phyloP scores from a whole-genome alignment of 2,888 invertebrate genomes.

The Drosophila antonietae region DNA sequence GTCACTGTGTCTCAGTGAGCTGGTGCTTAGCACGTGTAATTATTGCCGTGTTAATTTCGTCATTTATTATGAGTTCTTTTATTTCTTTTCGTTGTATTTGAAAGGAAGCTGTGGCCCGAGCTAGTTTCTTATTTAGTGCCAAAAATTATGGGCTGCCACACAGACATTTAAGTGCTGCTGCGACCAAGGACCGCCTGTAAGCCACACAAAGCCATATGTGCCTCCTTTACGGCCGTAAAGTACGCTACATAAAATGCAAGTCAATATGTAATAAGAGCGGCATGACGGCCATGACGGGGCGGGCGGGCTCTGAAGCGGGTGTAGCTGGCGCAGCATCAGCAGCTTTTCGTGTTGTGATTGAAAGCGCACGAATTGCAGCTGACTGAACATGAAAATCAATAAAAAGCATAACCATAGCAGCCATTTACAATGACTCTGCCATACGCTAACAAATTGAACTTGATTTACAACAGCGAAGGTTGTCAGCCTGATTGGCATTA shows the following conservation, averaged over 20 bases:
- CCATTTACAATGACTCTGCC: constrained; percentile 19
- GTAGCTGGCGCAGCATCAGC: constrained; percentile 23
- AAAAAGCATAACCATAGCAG: constrained; percentile 11
- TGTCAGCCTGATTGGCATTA: constrained; percentile 6
- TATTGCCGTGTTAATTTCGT: constrained; percentile 75
- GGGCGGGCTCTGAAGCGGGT: too few species aligned
- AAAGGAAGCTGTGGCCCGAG: constrained; percentile 21
- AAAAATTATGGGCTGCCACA: constrained; percentile 58
- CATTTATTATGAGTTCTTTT: constrained; percentile 68
- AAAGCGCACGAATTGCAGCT: constrained; percentile 40
- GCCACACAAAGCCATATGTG: constrained; percentile 44
- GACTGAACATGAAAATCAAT: constrained; percentile 55
- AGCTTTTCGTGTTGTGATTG: constrained; percentile 40
- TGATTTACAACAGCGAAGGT: not conserved
- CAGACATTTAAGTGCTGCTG: constrained; percentile 51
- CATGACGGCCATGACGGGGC: not conserved
- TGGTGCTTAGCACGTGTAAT: constrained; percentile 52
- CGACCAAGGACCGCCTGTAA: constrained; percentile 19
- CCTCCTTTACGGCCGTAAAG: constrained; percentile 65
- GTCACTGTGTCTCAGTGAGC: constrained; percentile 9
- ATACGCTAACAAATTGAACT: constrained; percentile 24
- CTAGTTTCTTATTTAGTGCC: constrained; percentile 70
- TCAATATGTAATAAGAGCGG: constrained; percentile 51
- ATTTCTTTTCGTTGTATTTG: not conserved
- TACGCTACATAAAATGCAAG: constrained; percentile 67